A percentile compares a stretch with the other conserved stretches of the same genome.
Evolutionary conservation across 2,113 vertebrate species (phyloP).

Genomic region (Pollimyrus isidori): DNA sequence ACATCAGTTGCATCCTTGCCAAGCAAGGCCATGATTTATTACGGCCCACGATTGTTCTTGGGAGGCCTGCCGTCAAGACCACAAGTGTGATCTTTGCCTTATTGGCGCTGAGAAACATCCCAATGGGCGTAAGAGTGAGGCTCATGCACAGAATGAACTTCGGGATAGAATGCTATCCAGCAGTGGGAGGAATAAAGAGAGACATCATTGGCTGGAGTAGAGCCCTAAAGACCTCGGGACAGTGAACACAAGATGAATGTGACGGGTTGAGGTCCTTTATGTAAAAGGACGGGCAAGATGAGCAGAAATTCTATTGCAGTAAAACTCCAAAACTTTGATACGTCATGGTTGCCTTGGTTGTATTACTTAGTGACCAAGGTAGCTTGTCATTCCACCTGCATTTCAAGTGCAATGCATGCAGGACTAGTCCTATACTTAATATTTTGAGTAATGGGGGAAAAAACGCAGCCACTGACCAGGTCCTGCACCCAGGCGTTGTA

Average conservation of each 20-base stretch:
- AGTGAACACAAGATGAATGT: background rate
- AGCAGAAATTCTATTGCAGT: background rate
- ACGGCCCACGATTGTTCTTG: background rate
- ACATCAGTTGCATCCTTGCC: background rate
- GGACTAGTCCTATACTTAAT: background rate
- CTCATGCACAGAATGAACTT: background rate
- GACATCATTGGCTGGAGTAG: background rate
- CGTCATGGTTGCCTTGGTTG: background rate
- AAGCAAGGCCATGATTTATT: background rate
- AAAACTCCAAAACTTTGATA: background rate
- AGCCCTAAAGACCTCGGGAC: background rate
- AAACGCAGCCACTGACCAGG: constrained; percentile 66
- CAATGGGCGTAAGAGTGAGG: background rate
- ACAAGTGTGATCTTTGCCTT: background rate
- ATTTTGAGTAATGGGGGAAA: background rate
- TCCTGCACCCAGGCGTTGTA: constrained; percentile 91
- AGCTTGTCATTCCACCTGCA: background rate
- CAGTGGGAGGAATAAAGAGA: background rate
- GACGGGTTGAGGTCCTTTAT: background rate
- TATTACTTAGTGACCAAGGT: background rate
- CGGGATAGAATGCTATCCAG: background rate
- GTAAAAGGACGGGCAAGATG: background rate
- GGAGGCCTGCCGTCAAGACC: background rate
- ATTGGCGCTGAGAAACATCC: background rate
- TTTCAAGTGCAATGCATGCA: background rate